These are phyloP conservation scores for Hylaeus anthracinus DNA, from an alignment of 1,140 invertebrate genomes.

Conservation along the genomic window DNA sequence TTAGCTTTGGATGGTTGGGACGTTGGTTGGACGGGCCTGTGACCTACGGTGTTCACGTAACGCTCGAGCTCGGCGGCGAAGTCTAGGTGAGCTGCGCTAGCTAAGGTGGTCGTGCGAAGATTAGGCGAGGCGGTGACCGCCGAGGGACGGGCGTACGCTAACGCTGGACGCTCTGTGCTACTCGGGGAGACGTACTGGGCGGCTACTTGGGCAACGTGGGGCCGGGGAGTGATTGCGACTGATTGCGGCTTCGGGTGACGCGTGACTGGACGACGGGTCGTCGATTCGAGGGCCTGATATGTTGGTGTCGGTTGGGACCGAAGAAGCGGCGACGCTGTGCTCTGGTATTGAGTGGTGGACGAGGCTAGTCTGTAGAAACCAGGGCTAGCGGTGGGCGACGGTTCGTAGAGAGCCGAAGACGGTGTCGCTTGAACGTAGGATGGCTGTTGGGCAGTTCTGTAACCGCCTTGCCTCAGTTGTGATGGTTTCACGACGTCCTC, in stretches of 20 bases:
- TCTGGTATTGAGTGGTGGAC: conserved; percentile 71
- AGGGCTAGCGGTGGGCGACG: conserved; percentile 69
- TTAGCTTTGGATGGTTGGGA: conserved; percentile 60
- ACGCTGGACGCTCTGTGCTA: conserved; percentile 81
- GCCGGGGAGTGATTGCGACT: conserved; percentile 83
- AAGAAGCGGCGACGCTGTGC: conserved; percentile 68
- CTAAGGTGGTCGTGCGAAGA: conserved; percentile 74
- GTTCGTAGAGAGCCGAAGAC: conserved; percentile 72
- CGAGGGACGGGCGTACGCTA: conserved; percentile 67
- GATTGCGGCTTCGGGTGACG: conserved; percentile 80
- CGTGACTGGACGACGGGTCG: conserved; percentile 76
- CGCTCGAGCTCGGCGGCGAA: conserved; percentile 89
- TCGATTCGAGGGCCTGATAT: conserved; percentile 78
- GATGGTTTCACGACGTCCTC: conserved; percentile 80
- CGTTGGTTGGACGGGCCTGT: conserved; percentile 55
- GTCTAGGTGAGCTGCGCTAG: conserved; percentile 82
- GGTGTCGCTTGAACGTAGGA: conserved; percentile 69
- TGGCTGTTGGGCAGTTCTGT: conserved; percentile 67
- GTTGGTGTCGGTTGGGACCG: conserved; percentile 71
- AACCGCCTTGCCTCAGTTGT: conserved; percentile 65
- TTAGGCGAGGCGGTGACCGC: conserved; percentile 77
- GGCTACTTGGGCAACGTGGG: conserved; percentile 84
- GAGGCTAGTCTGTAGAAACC: conserved; percentile 80
- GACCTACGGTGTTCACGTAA: conserved; percentile 87
- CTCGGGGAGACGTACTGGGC: conserved; percentile 82